These are phyloP conservation scores for Eidolon helvum DNA, from an alignment of 2,113 vertebrate genomes.

Conservation along the genomic window DNA sequence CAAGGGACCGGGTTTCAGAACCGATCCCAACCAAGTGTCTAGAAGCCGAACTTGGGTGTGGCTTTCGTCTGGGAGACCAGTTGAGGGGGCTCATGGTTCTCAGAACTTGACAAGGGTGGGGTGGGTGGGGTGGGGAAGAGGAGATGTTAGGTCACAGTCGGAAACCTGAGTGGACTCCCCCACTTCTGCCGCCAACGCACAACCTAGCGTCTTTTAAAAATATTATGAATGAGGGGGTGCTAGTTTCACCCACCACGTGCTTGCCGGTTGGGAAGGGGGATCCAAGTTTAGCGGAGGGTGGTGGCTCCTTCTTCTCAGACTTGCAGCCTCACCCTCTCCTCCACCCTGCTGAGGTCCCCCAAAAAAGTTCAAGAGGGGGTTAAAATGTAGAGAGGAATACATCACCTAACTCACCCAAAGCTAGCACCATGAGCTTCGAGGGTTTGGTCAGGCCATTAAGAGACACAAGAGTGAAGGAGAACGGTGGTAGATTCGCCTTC, in stretches of 20 bases:
- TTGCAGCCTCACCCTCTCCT: background rate
- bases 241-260: constrained; percentile 45
- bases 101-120: constrained; percentile 35
- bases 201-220: background rate
- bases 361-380: constrained; percentile 41
- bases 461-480: background rate
- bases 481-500: fast-evolving
- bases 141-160: background rate
- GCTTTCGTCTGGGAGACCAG: background rate
- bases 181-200: background rate
- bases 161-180: background rate
- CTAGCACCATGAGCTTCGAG: background rate
- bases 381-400: background rate
- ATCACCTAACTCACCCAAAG: background rate
- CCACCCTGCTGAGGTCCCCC: background rate
- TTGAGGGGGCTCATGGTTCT: background rate
- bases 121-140: background rate
- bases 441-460: background rate
- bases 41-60: constrained; percentile 64
- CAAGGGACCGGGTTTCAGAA: background rate
- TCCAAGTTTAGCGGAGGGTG: background rate
- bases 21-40: background rate
- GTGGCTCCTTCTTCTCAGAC: background rate
- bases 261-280: background rate
- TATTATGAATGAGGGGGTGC: background rate